Conservation (phyloP, 2,113 vertebrate genomes). For the Ceuthmochares aereus region DNA sequence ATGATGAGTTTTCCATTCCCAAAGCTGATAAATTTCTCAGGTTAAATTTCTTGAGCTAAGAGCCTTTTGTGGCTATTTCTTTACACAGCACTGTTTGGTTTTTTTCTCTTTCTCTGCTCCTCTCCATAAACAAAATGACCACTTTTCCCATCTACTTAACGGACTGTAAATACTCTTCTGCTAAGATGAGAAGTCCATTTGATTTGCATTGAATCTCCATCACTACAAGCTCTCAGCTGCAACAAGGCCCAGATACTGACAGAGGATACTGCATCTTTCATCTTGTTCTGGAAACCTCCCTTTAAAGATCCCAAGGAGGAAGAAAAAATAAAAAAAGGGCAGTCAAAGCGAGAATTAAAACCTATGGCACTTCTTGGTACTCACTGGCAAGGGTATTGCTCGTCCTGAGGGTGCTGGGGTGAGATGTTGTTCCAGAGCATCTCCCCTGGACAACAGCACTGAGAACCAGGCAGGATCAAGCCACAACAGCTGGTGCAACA, state of each 20-base stretch:
- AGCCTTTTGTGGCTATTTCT: constrained; percentile 46
- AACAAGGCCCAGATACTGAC: not conserved
- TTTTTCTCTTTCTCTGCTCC: not conserved
- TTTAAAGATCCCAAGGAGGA: not conserved
- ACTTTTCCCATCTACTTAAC: constrained; percentile 63
- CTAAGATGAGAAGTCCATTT: constrained; percentile 72
- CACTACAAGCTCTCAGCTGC: constrained; percentile 21
- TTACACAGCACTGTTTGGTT: not conserved
- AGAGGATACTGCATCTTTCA: not conserved
- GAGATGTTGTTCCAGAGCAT: not conserved
- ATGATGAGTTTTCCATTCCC: constrained; percentile 69
- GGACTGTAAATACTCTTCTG: constrained; percentile 65
- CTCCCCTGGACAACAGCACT: not conserved
- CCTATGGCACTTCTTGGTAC: not conserved
- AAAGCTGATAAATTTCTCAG: constrained; percentile 61
- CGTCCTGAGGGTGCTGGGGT: not conserved
- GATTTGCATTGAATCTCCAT: constrained; percentile 72
- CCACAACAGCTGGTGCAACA: not conserved
- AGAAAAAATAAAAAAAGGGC: not conserved
- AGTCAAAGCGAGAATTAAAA: not conserved
- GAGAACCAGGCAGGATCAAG: not conserved
- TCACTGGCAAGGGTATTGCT: not conserved
- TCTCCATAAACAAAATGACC: constrained; percentile 27
- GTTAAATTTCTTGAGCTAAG: constrained; percentile 36
- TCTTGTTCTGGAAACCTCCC: constrained; percentile 28